Conservation (phyloP, 2,113 vertebrate genomes). For the Cheilinus undulatus region DNA sequence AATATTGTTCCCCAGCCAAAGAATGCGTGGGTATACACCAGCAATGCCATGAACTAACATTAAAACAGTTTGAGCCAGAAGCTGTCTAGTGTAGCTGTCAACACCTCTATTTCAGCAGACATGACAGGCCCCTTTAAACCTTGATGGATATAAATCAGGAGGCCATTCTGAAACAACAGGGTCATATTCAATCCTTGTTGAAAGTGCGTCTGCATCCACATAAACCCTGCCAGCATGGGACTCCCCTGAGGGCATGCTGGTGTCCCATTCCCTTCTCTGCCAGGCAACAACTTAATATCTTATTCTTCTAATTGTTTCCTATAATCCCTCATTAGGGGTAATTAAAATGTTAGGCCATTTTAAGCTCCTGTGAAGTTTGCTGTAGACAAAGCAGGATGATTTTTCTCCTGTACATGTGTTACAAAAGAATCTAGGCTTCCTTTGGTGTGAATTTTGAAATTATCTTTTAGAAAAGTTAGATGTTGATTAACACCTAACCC, state of each 20-base stretch:
- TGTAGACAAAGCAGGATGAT: too few relatives aligned
- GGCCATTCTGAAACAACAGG: slow-evolving; percentile 84
- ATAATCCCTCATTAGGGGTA: slow-evolving; percentile 24
- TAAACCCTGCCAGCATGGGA: slow-evolving; percentile 79
- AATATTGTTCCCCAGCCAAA: slow-evolving; percentile 1
- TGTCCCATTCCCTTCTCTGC: slow-evolving; percentile 52
- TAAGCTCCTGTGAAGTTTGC: too few relatives aligned
- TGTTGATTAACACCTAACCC: too few relatives aligned
- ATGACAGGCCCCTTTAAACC: slow-evolving; percentile 78
- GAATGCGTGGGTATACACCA: slow-evolving; percentile 17
- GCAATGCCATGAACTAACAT: slow-evolving; percentile 49
- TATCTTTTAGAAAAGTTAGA: too few relatives aligned
- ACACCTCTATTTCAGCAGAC: slow-evolving; percentile 83
- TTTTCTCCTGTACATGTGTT: too few relatives aligned
- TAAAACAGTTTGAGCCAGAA: slow-evolving; percentile 78
- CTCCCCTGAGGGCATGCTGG: slow-evolving; percentile 53
- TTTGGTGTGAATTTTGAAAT: too few relatives aligned
- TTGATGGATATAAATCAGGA: slow-evolving; percentile 84
- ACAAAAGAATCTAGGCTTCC: too few relatives aligned
- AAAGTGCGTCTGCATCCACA: slow-evolving; percentile 74
- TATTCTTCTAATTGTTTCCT: slow-evolving; percentile 33
- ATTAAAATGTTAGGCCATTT: slow-evolving; percentile 10
- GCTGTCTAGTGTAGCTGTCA: slow-evolving; percentile 82
- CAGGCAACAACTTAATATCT: slow-evolving; percentile 45
- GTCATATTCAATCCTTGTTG: slow-evolving; percentile 79